Evolutionary conservation across 1,140 invertebrate species (phyloP), one percentile per base, ranked within the genome.

Genomic region (Globodera rostochiensis): DNA sequence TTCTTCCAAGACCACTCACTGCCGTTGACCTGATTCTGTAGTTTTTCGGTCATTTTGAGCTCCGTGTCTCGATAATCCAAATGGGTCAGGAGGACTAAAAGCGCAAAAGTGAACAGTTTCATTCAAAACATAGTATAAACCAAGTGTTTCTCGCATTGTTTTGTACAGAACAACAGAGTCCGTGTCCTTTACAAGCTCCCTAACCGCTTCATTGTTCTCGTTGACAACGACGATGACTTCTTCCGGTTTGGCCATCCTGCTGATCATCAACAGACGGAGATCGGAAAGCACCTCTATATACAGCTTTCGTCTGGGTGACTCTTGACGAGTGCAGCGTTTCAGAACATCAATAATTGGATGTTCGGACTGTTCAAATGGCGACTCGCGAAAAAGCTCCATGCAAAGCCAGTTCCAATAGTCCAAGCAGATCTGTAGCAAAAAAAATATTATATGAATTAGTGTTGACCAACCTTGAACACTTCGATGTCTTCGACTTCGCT

Each of bases 141-240:
- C 82, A 57, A 99, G 92, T 67, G 96, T 98, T 91, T 99, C 98
- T 84, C 97, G 93, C 98, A 99, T 99, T 89, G 97, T 99, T 91
- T 98, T 99, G 91, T 99, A 99, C 86, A 99, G 92, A 91, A 98
- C 98, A 84, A 99, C 98, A 11, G 97, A 95, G 92, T 99, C 98
- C 67, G 98, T 99, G 91, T 99, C 98, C 91, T 98, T 98, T 95
- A 99, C 98, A 90, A 99, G 98, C 91, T 99, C 98, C 73, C 98
- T 91, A 3, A 99, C 97, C 76, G 99, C 97, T 92, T 99, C 98
- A 47, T 98, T 98, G 91, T 99, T 98, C 91, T 99, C 98, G 92
- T 99, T 99, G 91, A 99, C 97, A n/a, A 99, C 97, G 77, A 99
- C 96, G n/a, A 99, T 92, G 7, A 99, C 98, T 92, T 99, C 98